Conservation (phyloP, 2,797 vertebrate species). For the Amazona ochrocephala region DNA sequence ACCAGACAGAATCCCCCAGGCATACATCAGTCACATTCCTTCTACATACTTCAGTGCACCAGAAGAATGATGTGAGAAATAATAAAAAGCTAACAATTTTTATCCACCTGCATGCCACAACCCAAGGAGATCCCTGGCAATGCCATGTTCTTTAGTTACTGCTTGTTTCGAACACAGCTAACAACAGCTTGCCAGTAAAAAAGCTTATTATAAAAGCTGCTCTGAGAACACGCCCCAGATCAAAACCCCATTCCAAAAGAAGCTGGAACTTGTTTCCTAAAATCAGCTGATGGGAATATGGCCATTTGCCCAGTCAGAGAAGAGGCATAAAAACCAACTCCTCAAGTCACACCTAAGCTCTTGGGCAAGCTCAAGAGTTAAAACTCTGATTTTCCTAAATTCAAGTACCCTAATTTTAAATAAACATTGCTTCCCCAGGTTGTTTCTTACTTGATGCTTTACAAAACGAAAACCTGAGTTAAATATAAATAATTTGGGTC, state of each 20-base stretch:
- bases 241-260: not conserved
- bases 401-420: not conserved
- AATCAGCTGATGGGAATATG: not conserved
- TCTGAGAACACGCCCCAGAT: not conserved
- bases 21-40: not conserved
- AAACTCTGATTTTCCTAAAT: not conserved
- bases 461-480: not conserved
- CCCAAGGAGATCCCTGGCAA: not conserved
- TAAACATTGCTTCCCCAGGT: not conserved
- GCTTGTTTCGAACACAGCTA: not conserved
- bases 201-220: not conserved
- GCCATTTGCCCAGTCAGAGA: not conserved
- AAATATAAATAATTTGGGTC: not conserved
- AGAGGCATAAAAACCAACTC: not conserved
- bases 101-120: not conserved
- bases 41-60: not conserved
- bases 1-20: not conserved
- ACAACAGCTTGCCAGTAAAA: not conserved
- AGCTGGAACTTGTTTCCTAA: not conserved
- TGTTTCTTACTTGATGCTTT: not conserved
- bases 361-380: not conserved
- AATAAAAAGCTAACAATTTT: not conserved
- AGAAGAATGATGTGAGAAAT: not conserved
- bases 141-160: not conserved
- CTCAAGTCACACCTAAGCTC: not conserved